A percentile compares a stretch with the other conserved stretches of the same genome.
Evolutionary conservation across 1,140 invertebrate genomes (phyloP).

Genomic region (Planococcus citri): DNA sequence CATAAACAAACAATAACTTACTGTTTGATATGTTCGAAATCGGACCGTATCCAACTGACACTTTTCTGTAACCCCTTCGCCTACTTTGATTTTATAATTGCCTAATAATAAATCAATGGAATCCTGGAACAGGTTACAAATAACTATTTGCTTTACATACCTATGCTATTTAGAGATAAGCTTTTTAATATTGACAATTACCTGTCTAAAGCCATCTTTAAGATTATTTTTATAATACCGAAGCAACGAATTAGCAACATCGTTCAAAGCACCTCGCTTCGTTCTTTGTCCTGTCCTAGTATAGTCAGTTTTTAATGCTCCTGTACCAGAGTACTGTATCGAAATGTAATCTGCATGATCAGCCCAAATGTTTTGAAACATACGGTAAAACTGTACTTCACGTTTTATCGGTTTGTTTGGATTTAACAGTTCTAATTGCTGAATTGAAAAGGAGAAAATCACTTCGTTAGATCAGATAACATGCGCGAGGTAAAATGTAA

Average conservation of each 20-base stretch:
- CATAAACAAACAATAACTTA: too few relatives aligned
- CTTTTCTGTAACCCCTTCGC: slow-evolving; percentile 55
- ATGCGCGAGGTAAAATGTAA: slow-evolving; percentile 18
- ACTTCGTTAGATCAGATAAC: too few relatives aligned
- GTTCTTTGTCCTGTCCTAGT: slow-evolving; percentile 93
- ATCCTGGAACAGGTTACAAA: slow-evolving; percentile 52
- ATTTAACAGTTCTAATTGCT: slow-evolving; percentile 54
- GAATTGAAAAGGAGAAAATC: slow-evolving; percentile 23
- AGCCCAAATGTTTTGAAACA: slow-evolving; percentile 88
- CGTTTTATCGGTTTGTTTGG: slow-evolving; percentile 47
- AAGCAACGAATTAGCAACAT: slow-evolving; percentile 80
- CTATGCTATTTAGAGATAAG: slow-evolving; percentile 21
- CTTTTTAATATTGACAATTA: slow-evolving; percentile 31
- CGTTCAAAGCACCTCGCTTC: slow-evolving; percentile 64
- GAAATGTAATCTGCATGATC: slow-evolving; percentile 95
- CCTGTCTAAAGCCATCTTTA: slow-evolving; percentile 86
- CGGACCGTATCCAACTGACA: slow-evolving; percentile 66
- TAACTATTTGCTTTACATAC: slow-evolving; percentile 16
- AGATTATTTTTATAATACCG: slow-evolving; percentile 99
- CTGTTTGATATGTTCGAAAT: slow-evolving; percentile 76
- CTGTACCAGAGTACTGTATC: slow-evolving; percentile 91
- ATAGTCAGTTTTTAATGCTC: slow-evolving; percentile 95
- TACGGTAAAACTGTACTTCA: slow-evolving; percentile 49
- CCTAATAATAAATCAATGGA: slow-evolving; percentile 87
- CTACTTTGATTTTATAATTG: slow-evolving; percentile 68